These are phyloP conservation scores for Latrodectus geometricus DNA, from an alignment of 1,140 invertebrate genomes.

Conservation along the genomic window DNA sequence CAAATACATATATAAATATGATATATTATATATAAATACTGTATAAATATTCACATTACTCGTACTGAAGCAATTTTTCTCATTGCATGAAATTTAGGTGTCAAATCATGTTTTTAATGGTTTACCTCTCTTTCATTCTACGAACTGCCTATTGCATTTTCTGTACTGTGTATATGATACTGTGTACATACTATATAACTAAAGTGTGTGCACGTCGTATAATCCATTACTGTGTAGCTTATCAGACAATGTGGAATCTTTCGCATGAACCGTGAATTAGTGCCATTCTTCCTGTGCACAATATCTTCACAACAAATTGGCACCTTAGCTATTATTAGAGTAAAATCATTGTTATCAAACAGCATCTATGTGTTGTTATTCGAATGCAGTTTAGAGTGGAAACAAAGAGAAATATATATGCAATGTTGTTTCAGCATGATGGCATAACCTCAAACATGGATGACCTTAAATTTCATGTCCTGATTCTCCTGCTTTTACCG, in stretches of 20 bases:
- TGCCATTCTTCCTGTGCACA: background rate
- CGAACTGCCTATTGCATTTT: slow-evolving; percentile 8
- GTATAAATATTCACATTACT: slow-evolving; percentile 48
- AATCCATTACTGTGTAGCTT: background rate
- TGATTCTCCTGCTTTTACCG: background rate
- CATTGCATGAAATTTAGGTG: slow-evolving; percentile 47
- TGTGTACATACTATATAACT: background rate
- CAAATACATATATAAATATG: slow-evolving; percentile 41
- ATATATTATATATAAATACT: slow-evolving; percentile 33
- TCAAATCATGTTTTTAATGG: slow-evolving; percentile 44
- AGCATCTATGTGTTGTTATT: background rate
- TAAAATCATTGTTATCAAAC: background rate
- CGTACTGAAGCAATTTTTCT: slow-evolving; percentile 9
- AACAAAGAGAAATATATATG: no score
- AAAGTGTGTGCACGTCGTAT: background rate
- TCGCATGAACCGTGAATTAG: background rate
- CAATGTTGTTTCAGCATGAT: background rate
- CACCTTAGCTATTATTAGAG: background rate
- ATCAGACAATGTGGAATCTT: background rate
- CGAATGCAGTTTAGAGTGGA: background rate
- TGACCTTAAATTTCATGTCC: slow-evolving; percentile 49
- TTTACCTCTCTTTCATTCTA: slow-evolving; percentile 22
- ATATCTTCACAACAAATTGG: background rate
- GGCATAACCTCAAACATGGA: slow-evolving; percentile 1
- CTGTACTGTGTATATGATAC: background rate